Conservation (phyloP, 2,797 vertebrate species). For the Hylomyscus alleni region DNA sequence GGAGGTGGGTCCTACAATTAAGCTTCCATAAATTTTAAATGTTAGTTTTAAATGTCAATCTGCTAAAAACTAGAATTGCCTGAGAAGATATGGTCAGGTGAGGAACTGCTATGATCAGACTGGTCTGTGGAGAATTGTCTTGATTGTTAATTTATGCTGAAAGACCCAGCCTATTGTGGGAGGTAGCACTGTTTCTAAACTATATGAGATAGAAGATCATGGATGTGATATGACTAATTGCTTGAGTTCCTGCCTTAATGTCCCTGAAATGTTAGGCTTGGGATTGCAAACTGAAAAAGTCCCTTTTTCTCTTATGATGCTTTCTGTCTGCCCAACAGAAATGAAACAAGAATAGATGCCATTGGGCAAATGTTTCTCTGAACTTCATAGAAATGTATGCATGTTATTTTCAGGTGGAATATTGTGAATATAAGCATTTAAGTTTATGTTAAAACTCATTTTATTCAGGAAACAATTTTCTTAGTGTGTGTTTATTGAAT, state of each 20-base stretch:
- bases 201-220: not conserved
- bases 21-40: not conserved
- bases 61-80: not conserved
- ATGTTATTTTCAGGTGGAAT: not conserved
- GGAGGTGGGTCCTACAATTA: not conserved
- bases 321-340: not conserved
- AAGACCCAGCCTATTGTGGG: not conserved
- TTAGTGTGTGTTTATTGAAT: not conserved
- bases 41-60: not conserved
- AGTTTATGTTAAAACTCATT: conserved; percentile 65
- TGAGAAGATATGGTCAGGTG: not conserved
- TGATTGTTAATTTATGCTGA: not conserved
- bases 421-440: conserved; percentile 21
- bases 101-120: not conserved
- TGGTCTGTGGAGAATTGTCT: not conserved
- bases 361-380: not conserved
- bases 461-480: not conserved
- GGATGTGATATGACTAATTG: not conserved
- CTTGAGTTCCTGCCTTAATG: not conserved
- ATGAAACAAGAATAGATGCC: not conserved
- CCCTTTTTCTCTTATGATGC: not conserved
- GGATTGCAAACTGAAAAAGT: not conserved
- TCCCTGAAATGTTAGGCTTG: not conserved
- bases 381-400: conserved; percentile 40
- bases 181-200: not conserved